A percentile compares a stretch with the other conserved stretches of the same genome.
phyloP scores from a whole-genome alignment of 2,797 vertebrate genomes.

The Smutsia gigantea region DNA sequence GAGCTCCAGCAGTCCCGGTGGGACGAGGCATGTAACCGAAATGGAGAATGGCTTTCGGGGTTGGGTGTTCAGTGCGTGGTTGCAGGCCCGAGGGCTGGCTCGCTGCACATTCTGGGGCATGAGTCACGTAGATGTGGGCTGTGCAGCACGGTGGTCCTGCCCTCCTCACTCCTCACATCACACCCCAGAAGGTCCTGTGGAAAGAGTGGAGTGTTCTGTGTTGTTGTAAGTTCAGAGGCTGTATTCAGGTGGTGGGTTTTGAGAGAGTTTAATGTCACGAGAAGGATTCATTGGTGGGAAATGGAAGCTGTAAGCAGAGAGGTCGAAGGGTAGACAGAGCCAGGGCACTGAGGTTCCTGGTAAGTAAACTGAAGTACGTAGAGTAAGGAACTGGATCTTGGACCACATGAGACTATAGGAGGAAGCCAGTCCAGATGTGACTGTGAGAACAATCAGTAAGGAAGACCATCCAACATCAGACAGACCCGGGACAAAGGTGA shows the following conservation, averaged over 20 bases:
- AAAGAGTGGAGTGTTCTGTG: background rate
- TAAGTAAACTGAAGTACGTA: background rate
- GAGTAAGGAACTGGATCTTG: background rate
- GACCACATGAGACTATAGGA: no score
- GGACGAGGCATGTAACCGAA: fast-evolving
- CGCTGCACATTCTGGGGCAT: background rate
- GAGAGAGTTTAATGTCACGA: background rate
- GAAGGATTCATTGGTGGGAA: constrained; percentile 5
- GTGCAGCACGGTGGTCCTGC: background rate
- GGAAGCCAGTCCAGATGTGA: background rate
- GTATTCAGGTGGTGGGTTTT: background rate
- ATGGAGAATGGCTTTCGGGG: background rate
- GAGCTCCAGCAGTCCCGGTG: background rate
- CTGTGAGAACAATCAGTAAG: background rate
- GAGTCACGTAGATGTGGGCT: background rate
- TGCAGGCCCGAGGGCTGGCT: background rate
- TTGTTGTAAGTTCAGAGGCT: background rate
- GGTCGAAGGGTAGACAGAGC: background rate
- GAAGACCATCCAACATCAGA: background rate
- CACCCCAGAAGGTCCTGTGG: background rate
- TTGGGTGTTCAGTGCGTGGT: no score
- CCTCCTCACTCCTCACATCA: background rate
- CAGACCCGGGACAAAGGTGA: background rate
- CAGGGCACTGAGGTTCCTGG: background rate
- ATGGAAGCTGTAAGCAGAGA: background rate